These are phyloP conservation scores for Helogale parvula DNA, from an alignment of 2,113 vertebrate species.

Conservation along the genomic window DNA sequence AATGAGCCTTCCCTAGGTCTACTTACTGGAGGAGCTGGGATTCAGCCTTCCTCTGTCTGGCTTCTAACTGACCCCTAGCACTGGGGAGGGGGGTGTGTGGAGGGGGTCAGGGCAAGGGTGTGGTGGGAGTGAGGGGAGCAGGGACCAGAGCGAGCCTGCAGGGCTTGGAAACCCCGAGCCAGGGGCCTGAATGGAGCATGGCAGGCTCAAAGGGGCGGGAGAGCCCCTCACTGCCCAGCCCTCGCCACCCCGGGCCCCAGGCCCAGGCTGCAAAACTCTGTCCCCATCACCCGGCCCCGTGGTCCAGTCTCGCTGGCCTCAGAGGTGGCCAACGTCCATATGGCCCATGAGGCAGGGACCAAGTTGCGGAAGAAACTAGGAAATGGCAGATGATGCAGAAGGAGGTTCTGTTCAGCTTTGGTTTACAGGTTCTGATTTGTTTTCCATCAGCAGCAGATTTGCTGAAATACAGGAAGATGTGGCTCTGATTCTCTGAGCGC, in stretches of 20 bases:
- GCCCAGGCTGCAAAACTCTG: not conserved
- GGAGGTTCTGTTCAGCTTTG: fast-evolving
- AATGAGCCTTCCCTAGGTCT: not conserved
- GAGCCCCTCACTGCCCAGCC: not conserved
- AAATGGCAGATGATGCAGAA: not conserved
- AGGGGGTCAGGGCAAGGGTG: not conserved
- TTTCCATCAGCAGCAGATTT: not conserved
- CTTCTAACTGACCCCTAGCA: not conserved
- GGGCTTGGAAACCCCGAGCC: no score
- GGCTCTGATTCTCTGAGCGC: not conserved
- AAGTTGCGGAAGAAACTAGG: not conserved
- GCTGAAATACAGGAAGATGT: slow-evolving; percentile 36
- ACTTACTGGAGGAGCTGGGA: not conserved
- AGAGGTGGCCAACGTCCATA: not conserved
- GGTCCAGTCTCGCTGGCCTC: not conserved
- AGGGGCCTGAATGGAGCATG: fast-evolving
- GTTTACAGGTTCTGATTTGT: not conserved
- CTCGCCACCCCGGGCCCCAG: fast-evolving
- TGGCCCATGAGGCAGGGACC: fast-evolving
- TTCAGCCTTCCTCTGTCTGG: not conserved
- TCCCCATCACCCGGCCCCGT: fast-evolving
- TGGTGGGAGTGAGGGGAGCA: not conserved
- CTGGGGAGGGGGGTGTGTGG: not conserved
- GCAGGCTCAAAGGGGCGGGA: not conserved
- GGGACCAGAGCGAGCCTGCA: fast-evolving